A percentile compares a stretch with the other conserved stretches of the same genome.
Conservation (phyloP, 2,888 invertebrate species). For the Baccha elongata region DNA sequence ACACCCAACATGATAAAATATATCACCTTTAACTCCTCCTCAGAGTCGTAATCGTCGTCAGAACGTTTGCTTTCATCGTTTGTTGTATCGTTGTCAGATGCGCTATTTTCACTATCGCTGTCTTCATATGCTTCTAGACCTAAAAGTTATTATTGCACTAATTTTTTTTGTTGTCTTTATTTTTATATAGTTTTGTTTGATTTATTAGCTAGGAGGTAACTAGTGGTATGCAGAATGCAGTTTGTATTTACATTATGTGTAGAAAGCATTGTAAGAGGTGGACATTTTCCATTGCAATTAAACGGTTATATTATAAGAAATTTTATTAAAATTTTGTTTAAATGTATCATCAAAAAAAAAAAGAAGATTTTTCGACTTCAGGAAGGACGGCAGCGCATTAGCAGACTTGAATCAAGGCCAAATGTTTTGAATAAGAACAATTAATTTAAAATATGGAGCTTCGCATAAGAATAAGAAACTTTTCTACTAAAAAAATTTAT, state of each 20-base stretch:
- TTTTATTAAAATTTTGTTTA: no score
- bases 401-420: no score
- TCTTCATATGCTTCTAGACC: constrained; percentile 93
- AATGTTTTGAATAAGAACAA: no score
- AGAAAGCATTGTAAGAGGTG: constrained; percentile 3
- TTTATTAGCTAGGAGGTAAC: constrained; percentile 50
- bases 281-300: no score
- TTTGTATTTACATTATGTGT: constrained; percentile 46
- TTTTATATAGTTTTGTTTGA: constrained; percentile 68
- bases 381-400: no score
- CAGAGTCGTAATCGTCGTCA: constrained; percentile 85
- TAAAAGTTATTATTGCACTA: constrained; percentile 83
- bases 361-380: no score
- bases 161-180: constrained; percentile 74
- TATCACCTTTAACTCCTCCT: constrained; percentile 88
- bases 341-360: no score
- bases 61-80: constrained; percentile 81
- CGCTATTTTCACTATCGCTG: constrained; percentile 86
- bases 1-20: background rate
- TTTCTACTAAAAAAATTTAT: no score
- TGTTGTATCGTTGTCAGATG: constrained; percentile 79
- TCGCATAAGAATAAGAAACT: no score
- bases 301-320: no score
- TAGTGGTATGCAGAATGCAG: constrained; percentile 25
- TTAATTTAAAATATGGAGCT: no score